Percentiles rank a stretch among this genome's conserved stretches.
Conservation (phyloP, 2,113 vertebrate genomes). For the Rhegmatorhina hoffmannsi region DNA sequence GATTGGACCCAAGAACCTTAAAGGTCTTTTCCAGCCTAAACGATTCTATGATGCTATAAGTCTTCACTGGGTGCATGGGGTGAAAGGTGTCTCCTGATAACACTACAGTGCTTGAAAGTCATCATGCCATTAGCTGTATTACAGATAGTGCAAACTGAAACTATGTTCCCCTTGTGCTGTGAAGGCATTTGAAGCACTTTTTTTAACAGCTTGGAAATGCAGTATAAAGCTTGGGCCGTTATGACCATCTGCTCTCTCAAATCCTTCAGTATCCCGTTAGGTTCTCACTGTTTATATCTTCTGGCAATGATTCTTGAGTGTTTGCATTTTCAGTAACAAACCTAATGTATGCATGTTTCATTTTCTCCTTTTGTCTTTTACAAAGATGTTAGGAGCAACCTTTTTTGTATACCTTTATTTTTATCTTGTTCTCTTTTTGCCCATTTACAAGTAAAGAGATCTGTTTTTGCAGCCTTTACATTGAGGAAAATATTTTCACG, state of each 20-base stretch:
- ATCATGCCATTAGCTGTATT: background rate
- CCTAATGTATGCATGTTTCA: background rate
- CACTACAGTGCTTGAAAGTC: background rate
- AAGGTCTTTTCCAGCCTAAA: background rate
- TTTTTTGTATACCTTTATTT: background rate
- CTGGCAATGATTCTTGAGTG: background rate
- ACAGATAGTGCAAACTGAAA: background rate
- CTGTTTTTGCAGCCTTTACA: background rate
- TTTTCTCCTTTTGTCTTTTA: background rate
- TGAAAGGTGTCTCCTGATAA: background rate
- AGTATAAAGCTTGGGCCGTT: background rate
- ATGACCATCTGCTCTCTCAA: background rate
- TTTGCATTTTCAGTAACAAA: background rate
- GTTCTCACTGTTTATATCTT: background rate
- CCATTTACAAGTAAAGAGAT: background rate
- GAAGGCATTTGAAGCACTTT: background rate
- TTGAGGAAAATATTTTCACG: background rate
- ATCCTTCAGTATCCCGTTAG: background rate
- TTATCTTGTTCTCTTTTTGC: background rate
- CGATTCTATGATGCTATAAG: accelerated
- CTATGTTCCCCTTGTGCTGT: background rate
- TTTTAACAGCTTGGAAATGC: background rate
- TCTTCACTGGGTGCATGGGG: background rate
- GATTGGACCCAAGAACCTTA: background rate
- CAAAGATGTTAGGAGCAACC: background rate